phyloP scores from a whole-genome alignment of 1,140 invertebrate species.

The Rhopalosiphum padi region DNA sequence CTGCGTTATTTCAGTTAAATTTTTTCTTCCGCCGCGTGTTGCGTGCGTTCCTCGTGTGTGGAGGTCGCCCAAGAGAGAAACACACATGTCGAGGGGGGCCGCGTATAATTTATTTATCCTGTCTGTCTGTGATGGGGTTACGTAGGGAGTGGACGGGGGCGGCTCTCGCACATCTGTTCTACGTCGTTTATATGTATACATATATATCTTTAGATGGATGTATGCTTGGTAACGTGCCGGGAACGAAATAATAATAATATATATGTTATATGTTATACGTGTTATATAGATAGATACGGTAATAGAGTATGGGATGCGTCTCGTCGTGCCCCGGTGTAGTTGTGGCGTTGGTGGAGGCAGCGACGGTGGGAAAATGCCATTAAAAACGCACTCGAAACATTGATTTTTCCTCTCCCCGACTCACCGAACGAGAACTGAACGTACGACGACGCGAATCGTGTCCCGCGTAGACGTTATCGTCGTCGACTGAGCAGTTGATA shows the following conservation, averaged over 20 bases:
- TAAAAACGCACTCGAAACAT: slow-evolving; percentile 46
- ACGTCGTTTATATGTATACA: background rate
- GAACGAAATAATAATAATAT: slow-evolving; percentile 10
- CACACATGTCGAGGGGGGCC: slow-evolving; percentile 38
- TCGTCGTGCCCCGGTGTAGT: background rate
- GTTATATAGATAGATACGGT: background rate
- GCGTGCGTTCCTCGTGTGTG: background rate
- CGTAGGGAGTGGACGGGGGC: background rate
- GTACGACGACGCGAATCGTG: background rate
- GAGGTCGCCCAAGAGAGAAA: slow-evolving; percentile 21
- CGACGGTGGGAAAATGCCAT: slow-evolving; percentile 39
- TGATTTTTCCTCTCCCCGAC: slow-evolving; percentile 43
- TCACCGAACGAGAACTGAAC: background rate
- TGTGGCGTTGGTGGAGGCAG: background rate
- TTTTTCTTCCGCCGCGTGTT: background rate
- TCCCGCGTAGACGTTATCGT: background rate
- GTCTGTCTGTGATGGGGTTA: background rate
- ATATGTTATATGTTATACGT: background rate
- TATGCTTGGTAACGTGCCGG: background rate
- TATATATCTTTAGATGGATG: background rate
- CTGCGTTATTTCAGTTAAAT: background rate
- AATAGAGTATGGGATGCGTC: background rate
- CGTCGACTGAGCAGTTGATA: background rate
- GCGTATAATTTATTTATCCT: slow-evolving; percentile 53
- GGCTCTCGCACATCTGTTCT: slow-evolving; percentile 45